phyloP scores from a whole-genome alignment of 2,113 vertebrate genomes.

The Percina caprodes region DNA sequence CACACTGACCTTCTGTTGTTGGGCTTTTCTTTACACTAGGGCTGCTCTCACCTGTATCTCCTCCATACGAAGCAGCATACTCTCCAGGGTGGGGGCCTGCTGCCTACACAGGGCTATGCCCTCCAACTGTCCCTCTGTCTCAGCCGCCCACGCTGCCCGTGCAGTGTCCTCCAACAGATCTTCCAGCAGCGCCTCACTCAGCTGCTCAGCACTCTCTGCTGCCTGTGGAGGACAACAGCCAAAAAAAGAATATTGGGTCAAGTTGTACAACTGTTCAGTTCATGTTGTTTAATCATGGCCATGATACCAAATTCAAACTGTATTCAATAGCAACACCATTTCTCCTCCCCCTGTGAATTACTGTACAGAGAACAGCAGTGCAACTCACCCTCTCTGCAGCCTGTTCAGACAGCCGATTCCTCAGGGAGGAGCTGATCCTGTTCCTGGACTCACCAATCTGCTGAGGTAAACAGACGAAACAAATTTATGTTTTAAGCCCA shows the following conservation, averaged over 20 bases:
- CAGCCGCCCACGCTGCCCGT: conserved; percentile 64
- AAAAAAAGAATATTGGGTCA: neutral
- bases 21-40: neutral
- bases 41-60: conserved; percentile 92
- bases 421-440: conserved; percentile 44
- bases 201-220: conserved; percentile 64
- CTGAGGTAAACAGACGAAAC: conserved; percentile 55
- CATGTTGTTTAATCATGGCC: neutral
- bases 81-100: conserved; percentile 83
- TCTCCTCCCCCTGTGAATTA: conserved; percentile 5
- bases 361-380: neutral
- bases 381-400: conserved; percentile 70
- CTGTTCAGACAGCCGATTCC: conserved; percentile 65
- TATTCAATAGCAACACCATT: neutral
- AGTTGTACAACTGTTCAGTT: neutral
- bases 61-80: conserved; percentile 94
- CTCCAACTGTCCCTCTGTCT: conserved; percentile 67
- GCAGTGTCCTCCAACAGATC: conserved; percentile 82
- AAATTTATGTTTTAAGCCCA: conserved; percentile 47
- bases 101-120: conserved; percentile 34
- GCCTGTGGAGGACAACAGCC: conserved; percentile 66
- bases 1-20: conserved; percentile 31
- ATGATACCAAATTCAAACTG: neutral
- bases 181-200: conserved; percentile 77
- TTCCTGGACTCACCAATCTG: conserved; percentile 56